Evolutionary conservation across 2,888 invertebrate species (phyloP), one percentile per base, ranked within the genome.

Genomic region (Cremastinae sp.): DNA sequence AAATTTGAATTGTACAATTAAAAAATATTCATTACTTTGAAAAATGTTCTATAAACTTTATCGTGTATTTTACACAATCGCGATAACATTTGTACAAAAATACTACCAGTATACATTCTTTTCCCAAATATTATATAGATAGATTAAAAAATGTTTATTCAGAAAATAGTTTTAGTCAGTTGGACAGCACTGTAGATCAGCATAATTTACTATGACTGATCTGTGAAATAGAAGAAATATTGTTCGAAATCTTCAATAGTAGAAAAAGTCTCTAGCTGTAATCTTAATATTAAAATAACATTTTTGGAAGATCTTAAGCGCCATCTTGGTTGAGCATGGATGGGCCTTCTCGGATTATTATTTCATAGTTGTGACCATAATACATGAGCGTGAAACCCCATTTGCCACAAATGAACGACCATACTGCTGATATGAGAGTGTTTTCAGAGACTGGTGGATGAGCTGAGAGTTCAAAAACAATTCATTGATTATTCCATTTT

Each of bases 341-440:
- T 18, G 82, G 62, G 35, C 75, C 79, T 39, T 80, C 81, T 47
- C 61, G 51, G 43, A 84, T 64, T 35, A 82, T 45, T 59, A 81
- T 49, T 59, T 79, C 80, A 64, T 82, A 83, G 8, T 81, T 82
- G 14, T 81, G 22, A 12, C 83, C 76, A 22, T 82, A 80, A 59
- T 80, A 80, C 83, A 81, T 81, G 64, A 84, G 74, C 0, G 55
- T 8, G 55, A 82, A 74, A 18, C 84, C 83, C 84, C 83, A 84
- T 37, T 80, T 81, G 12, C 78, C 81, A 74, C 81, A 81, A 12
- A 80, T 77, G 66, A 82, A 73, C 20, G 83, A 49, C 83, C 83
- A 83, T 8, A 83, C 65, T 7, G 83, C 82, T 8, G 80, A 51
- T 77, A 84, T 82, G 1, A 45, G 4, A 10, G 83, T 81, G 65